These are phyloP conservation scores for Hydrozoanthus gracilis DNA, from an alignment of 92 coral and sea anemone genomes.

Conservation along the genomic window DNA sequence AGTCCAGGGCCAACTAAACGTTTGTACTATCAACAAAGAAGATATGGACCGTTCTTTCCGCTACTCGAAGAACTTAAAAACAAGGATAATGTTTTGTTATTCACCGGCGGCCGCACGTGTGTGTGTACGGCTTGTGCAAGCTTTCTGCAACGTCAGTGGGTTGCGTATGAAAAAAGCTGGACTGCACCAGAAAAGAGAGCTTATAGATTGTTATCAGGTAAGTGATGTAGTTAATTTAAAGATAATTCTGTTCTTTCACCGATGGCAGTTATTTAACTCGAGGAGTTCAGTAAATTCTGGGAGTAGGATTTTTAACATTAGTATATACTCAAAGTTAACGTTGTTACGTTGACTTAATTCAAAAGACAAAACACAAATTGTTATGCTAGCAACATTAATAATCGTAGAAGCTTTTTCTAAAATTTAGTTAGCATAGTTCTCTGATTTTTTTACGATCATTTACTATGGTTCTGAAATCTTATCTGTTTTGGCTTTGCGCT, in stretches of 20 bases:
- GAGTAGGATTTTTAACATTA: too few relatives aligned
- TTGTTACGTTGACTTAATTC: too few relatives aligned
- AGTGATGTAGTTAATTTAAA: neutral
- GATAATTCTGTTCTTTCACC: neutral
- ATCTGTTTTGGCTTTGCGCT: too few relatives aligned
- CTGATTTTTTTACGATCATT: too few relatives aligned
- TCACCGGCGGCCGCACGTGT: slow-evolving; percentile 78
- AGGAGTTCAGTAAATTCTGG: neutral
- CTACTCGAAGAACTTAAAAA: slow-evolving; percentile 74
- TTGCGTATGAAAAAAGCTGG: slow-evolving; percentile 82
- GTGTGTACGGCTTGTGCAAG: slow-evolving; percentile 94
- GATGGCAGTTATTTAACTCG: neutral
- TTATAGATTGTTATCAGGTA: slow-evolving; percentile 84
- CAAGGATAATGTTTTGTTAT: slow-evolving; percentile 66
- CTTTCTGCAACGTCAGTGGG: slow-evolving; percentile 93
- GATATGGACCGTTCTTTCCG: slow-evolving; percentile 93
- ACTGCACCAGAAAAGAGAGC: slow-evolving; percentile 83
- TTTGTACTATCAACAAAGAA: slow-evolving; percentile 83
- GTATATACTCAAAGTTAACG: too few relatives aligned
- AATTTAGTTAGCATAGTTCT: too few relatives aligned
- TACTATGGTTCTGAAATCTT: too few relatives aligned
- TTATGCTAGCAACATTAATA: too few relatives aligned
- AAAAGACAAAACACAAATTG: too few relatives aligned
- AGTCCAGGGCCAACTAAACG: slow-evolving; percentile 95
- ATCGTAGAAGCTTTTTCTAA: too few relatives aligned